A percentile compares a stretch with the other conserved stretches of the same genome.
phyloP scores from a whole-genome alignment of 2,888 invertebrate species.

The Phortica magna region DNA sequence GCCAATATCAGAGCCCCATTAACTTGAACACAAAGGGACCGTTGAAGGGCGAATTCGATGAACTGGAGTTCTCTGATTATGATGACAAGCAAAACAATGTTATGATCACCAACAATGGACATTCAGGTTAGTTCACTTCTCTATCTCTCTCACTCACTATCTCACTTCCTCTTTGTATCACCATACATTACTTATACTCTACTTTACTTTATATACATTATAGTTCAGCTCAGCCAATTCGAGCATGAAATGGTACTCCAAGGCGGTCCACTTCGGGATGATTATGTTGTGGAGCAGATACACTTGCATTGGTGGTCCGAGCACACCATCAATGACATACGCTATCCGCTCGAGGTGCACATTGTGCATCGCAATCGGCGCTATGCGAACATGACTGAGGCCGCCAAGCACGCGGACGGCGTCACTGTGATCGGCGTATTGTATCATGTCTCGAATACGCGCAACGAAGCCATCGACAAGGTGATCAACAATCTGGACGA shows the following conservation, averaged over 20 bases:
- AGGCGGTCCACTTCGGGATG: conserved; percentile 79
- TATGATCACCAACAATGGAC: conserved; percentile 75
- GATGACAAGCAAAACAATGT: conserved; percentile 66
- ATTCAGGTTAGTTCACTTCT: conserved; percentile 71
- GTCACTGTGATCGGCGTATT: conserved; percentile 83
- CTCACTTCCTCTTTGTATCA: background rate
- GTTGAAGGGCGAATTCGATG: conserved; percentile 76
- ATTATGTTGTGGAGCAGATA: conserved; percentile 84
- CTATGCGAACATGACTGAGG: conserved; percentile 79
- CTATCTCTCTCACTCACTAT: background rate
- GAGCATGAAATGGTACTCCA: conserved; percentile 68
- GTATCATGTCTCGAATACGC: conserved; percentile 79
- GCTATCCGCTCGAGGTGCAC: conserved; percentile 83
- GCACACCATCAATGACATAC: conserved; percentile 85
- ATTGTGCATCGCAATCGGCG: conserved; percentile 82
- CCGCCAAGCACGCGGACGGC: conserved; percentile 80
- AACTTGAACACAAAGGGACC: conserved; percentile 82
- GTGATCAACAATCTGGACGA: conserved; percentile 67
- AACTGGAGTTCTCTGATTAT: conserved; percentile 69
- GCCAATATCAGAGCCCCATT: conserved; percentile 87
- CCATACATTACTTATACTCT: background rate
- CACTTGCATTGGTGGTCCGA: conserved; percentile 93
- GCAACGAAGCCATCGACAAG: conserved; percentile 69
- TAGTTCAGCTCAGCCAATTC: conserved; percentile 72
- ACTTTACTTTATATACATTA: background rate